Conservation (phyloP, 1,140 invertebrate species). For the Phocides pigmalion region DNA sequence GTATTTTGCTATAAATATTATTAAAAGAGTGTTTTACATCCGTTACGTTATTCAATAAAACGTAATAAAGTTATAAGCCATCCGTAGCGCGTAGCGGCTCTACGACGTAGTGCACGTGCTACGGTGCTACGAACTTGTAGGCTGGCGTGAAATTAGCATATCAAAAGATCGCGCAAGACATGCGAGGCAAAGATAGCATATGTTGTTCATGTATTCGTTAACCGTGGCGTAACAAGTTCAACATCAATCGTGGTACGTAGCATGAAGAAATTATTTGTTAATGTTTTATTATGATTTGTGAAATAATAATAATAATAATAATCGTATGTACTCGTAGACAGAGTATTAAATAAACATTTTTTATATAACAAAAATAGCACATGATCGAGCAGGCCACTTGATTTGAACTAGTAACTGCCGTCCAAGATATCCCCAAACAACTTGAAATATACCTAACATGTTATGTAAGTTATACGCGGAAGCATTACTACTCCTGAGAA, state of each 20-base stretch:
- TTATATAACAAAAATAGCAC: too few relatives aligned
- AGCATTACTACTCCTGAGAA: too few relatives aligned
- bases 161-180: conserved; percentile 24
- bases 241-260: conserved; percentile 4
- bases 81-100: conserved; percentile 7
- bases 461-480: too few relatives aligned
- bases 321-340: too few relatives aligned
- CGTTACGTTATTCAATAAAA: conserved; percentile 1
- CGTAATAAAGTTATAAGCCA: conserved; percentile 10
- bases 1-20: not conserved
- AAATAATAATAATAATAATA: too few relatives aligned
- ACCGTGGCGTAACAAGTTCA: not conserved
- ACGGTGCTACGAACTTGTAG: conserved; percentile 16
- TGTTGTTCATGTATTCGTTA: conserved; percentile 2
- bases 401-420: too few relatives aligned
- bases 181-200: conserved; percentile 9
- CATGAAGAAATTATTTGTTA: too few relatives aligned
- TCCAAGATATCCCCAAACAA: too few relatives aligned
- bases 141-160: conserved; percentile 15
- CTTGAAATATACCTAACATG: too few relatives aligned
- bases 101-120: conserved; percentile 19
- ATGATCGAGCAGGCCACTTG: too few relatives aligned
- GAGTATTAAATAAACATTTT: too few relatives aligned
- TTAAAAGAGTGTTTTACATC: not conserved
- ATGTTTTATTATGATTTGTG: too few relatives aligned